Evolutionary conservation across 2,113 vertebrate species (phyloP), one percentile per base, ranked within the genome.

Genomic region (Tringa solitaria): DNA sequence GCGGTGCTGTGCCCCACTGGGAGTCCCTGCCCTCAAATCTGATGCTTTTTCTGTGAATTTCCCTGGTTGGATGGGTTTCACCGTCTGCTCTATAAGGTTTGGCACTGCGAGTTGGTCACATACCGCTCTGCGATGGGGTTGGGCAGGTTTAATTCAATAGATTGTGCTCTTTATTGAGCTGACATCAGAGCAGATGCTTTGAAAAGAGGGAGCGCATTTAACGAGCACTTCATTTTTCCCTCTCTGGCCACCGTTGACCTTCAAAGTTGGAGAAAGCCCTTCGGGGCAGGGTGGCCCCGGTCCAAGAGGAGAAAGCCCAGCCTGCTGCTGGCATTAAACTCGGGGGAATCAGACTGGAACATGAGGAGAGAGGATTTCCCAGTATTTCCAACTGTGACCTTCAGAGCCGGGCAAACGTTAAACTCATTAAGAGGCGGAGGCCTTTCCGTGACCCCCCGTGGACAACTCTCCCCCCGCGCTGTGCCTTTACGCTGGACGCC

Each of bases 351-450:
- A 10, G 93, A 5, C 70, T 50, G 87, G 80, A 77, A 90, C 81
- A 91, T 9, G 89, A 87, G 83, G 75, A 74, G 21, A 74, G 95
- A 90, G 93, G 96, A 95, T 95, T 97, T 95, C 95, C 94, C 95
- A 35, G 84, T 86, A 27, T 75, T 93, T 85, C 92, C 96, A n/a
- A 6, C 91, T 26, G 91, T 94, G 97, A 97, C 97, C 97, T 96
- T 96, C 91, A 86, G 73, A 56, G 93, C 90, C 0, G 6, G 30
- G 69, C 79, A 51, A 43, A 59, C 15, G 37, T 92, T 87, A 82
- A 91, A 74, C 89, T 68, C 75, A 11, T 48, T 17, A 35, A 35
- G 8, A 24, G 51, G 84, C n/a, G 4, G 72, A 86, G 92, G 46
- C 90, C 82, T 46, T 41, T 57, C 48, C 3, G 33, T 93, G 95